A percentile compares a stretch with the other conserved stretches of the same genome.
Evolutionary conservation across 2,113 vertebrate genomes (phyloP).

Genomic region (Xerus inauris): DNA sequence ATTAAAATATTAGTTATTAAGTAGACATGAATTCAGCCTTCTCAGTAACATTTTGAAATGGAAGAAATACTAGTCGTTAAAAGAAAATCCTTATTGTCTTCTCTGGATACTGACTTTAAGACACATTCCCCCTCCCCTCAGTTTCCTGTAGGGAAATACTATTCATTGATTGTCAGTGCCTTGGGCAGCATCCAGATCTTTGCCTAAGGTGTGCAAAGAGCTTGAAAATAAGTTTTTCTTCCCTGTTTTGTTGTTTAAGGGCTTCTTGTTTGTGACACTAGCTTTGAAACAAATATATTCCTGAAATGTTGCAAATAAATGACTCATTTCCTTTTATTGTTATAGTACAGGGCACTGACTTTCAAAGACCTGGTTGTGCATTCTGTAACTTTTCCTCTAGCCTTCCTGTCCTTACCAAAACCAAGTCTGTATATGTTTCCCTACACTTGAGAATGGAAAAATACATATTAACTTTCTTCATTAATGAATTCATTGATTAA

Average conservation of each 20-base stretch:
- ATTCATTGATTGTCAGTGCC: not conserved
- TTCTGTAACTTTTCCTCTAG: not conserved
- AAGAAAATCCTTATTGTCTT: not conserved
- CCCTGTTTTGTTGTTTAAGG: slow-evolving; percentile 31
- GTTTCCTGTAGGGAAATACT: slow-evolving; percentile 3
- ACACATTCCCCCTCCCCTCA: not conserved
- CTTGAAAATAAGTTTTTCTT: slow-evolving; percentile 59
- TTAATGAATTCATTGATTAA: slow-evolving; percentile 33
- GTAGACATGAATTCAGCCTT: not conserved
- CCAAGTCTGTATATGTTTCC: not conserved
- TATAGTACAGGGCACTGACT: slow-evolving; percentile 26
- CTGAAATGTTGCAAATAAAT: slow-evolving; percentile 49
- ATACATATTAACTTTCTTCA: not conserved
- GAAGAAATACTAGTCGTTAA: not conserved
- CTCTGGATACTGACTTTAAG: not conserved
- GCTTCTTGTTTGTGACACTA: slow-evolving; percentile 45
- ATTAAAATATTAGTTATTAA: slow-evolving; percentile 29
- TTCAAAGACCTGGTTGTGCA: slow-evolving; percentile 28
- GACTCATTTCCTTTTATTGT: slow-evolving; percentile 49
- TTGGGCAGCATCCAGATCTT: not conserved
- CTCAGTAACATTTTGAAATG: slow-evolving; percentile 48
- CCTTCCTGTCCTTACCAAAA: slow-evolving; percentile 38
- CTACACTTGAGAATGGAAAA: slow-evolving; percentile 47
- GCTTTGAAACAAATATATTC: slow-evolving; percentile 25
- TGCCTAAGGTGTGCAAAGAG: not conserved